A percentile compares a stretch with the other conserved stretches of the same genome.
These are phyloP conservation scores for Lonchura striata DNA, from an alignment of 2,113 vertebrate genomes.

Conservation along the genomic window DNA sequence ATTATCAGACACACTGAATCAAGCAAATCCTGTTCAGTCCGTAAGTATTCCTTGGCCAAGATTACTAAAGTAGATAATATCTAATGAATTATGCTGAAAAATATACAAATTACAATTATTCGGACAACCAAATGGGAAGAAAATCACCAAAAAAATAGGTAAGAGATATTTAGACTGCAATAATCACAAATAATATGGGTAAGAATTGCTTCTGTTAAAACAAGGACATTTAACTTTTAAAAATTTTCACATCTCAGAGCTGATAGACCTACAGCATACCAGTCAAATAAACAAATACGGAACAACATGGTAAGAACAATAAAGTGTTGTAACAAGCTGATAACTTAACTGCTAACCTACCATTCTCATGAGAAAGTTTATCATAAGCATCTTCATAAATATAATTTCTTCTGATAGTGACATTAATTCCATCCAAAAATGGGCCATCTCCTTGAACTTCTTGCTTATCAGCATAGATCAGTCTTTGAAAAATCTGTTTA, in stretches of 20 bases:
- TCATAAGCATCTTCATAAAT: slow-evolving; percentile 99
- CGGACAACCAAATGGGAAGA: background rate
- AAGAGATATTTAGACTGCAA: background rate
- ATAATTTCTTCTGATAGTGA: slow-evolving; percentile 97
- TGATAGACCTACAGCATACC: background rate
- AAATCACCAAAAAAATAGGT: background rate
- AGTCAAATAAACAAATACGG: background rate
- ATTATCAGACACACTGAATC: background rate
- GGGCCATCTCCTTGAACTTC: slow-evolving; percentile 96
- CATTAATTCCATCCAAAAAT: slow-evolving; percentile 93
- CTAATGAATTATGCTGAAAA: background rate
- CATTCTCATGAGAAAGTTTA: slow-evolving; percentile 97
- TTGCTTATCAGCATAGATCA: slow-evolving; percentile 96
- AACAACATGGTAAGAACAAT: background rate
- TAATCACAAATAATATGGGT: background rate
- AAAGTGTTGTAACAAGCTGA: background rate
- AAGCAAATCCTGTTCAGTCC: background rate
- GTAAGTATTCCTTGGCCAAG: background rate
- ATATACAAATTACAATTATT: background rate
- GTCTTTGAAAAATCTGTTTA: slow-evolving; percentile 92
- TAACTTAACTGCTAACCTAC: slow-evolving; percentile 63
- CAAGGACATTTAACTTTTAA: background rate
- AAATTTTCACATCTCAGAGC: background rate
- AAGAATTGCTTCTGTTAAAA: background rate
- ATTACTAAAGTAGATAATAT: background rate